These are phyloP conservation scores for Lemur catta DNA, from an alignment of 2,797 vertebrate genomes.

Conservation along the genomic window DNA sequence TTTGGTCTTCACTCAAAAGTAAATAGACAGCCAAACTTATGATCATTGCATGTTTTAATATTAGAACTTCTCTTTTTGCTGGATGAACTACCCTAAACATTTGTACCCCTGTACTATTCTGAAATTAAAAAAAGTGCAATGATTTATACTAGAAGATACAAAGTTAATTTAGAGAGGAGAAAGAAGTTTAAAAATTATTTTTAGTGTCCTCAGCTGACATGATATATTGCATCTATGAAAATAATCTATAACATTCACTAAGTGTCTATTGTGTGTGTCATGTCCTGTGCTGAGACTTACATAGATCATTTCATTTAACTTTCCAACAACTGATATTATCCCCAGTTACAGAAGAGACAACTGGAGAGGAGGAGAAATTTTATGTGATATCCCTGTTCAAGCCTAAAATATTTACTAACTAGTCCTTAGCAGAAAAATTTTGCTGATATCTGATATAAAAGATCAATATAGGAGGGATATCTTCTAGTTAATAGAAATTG, in stretches of 20 bases:
- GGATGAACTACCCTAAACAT: not conserved
- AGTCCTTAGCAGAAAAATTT: not conserved
- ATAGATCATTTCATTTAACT: not conserved
- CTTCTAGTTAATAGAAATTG: not conserved
- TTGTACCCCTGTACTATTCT: not conserved
- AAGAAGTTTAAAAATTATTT: not conserved
- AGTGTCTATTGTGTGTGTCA: not conserved
- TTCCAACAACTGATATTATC: not conserved
- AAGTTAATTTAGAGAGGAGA: not conserved
- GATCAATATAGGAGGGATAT: not conserved
- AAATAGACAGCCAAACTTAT: not conserved
- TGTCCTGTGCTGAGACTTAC: not conserved
- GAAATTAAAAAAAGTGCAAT: not conserved
- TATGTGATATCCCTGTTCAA: too few relatives aligned
- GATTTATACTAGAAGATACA: not conserved
- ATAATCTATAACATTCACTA: not conserved
- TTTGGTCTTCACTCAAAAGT: not conserved
- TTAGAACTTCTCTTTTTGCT: not conserved
- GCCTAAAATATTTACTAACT: too few relatives aligned
- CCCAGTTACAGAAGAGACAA: not conserved
- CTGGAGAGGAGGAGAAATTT: too few relatives aligned
- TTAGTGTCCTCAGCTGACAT: not conserved
- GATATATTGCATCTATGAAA: not conserved
- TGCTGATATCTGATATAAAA: not conserved
- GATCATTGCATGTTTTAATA: not conserved